These are phyloP conservation scores for Automeris io DNA, from an alignment of 2,888 invertebrate species.

Conservation along the genomic window DNA sequence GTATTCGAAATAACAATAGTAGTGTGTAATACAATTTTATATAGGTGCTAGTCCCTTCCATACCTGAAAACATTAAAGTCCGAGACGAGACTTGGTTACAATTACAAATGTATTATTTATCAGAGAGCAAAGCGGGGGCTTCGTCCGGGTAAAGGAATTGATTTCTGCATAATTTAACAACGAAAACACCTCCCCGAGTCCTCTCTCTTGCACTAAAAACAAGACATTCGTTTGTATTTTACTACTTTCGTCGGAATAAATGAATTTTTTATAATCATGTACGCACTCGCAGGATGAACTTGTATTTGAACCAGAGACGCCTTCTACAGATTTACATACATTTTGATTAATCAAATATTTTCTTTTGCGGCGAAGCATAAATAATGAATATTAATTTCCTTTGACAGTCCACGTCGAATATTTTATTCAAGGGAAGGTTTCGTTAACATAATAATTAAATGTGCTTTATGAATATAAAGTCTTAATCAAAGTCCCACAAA, in stretches of 20 bases:
- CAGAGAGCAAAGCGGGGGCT: constrained; percentile 45
- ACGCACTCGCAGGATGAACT: constrained; percentile 30
- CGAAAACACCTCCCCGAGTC: constrained; percentile 65
- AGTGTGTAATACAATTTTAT: too few species aligned
- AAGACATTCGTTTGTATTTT: constrained; percentile 71
- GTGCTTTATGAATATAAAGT: constrained; percentile 73
- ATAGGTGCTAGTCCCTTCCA: constrained; percentile 12
- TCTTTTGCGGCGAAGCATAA: constrained; percentile 25
- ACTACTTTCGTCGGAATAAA: constrained; percentile 59
- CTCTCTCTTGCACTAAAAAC: constrained; percentile 63
- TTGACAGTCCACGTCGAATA: constrained; percentile 65
- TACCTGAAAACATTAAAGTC: constrained; percentile 28
- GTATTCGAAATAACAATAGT: too few species aligned
- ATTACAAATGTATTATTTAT: constrained; percentile 74
- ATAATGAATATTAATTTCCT: constrained; percentile 54
- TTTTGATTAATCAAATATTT: constrained; percentile 33
- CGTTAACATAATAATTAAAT: constrained; percentile 76
- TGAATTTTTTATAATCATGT: constrained; percentile 53
- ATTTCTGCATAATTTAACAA: constrained; percentile 75
- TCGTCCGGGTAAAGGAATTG: constrained; percentile 68
- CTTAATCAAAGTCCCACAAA: constrained; percentile 65
- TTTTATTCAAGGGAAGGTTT: constrained; percentile 73
- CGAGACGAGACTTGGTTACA: constrained; percentile 47
- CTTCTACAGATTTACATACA: background rate
- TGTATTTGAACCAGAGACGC: constrained; percentile 2